Evolutionary conservation across 2,888 invertebrate genomes (phyloP).

Genomic region (Entomobrya multifasciata): DNA sequence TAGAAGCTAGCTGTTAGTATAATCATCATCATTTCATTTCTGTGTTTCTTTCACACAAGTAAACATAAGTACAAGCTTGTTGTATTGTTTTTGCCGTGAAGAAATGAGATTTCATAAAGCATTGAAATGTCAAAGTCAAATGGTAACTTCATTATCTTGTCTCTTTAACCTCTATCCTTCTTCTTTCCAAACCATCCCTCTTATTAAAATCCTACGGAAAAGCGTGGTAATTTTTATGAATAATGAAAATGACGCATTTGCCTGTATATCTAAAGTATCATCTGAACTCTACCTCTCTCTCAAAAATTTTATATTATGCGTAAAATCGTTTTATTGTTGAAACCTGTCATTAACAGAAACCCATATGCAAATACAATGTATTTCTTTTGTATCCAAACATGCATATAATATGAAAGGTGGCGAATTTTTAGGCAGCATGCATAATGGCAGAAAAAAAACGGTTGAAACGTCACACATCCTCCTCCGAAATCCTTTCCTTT

Average conservation of each 20-base stretch:
- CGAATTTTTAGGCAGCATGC: not conserved
- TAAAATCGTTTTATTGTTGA: constrained; percentile 24
- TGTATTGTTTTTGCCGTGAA: no score
- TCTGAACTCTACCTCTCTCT: constrained; percentile 1
- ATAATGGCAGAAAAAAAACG: not conserved
- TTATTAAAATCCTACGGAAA: constrained; percentile 30
- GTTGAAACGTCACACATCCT: constrained; percentile 19
- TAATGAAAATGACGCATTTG: not conserved
- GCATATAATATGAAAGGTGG: not conserved
- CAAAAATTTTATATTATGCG: constrained; percentile 12
- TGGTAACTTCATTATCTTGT: constrained; percentile 66
- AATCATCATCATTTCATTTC: not conserved
- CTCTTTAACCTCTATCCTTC: constrained; percentile 63
- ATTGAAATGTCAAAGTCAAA: constrained; percentile 69
- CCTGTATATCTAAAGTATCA: no score
- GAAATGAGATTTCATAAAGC: constrained; percentile 38
- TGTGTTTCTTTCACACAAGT: not conserved
- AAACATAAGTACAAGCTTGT: no score
- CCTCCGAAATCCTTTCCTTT: constrained; percentile 22
- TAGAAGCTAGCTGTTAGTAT: not conserved
- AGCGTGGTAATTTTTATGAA: no score
- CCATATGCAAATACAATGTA: not conserved
- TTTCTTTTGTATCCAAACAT: no score
- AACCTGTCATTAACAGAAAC: no score
- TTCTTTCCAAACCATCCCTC: no score